Percentiles rank a stretch among this genome's conserved stretches.
Evolutionary conservation across 2,797 vertebrate genomes (phyloP).

Genomic region (Scomberomorus guttatus): DNA sequence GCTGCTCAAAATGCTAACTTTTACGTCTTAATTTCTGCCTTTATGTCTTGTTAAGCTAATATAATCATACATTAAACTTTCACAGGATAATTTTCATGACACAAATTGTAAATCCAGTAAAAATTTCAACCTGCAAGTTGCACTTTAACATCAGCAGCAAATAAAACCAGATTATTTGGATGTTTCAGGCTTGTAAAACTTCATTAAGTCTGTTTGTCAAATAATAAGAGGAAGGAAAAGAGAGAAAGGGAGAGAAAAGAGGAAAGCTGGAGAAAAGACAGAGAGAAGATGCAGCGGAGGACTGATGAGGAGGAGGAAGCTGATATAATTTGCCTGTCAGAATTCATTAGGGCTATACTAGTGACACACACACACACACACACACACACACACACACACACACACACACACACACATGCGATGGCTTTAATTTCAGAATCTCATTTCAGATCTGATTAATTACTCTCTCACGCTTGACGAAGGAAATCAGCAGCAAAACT

Average conservation of each 20-base stretch:
- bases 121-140: too few relatives aligned
- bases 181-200: background rate
- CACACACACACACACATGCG: slow-evolving; percentile 24
- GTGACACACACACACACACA: slow-evolving; percentile 28
- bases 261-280: slow-evolving; percentile 6
- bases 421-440: slow-evolving; percentile 78
- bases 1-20: too few relatives aligned
- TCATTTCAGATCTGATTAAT: slow-evolving; percentile 82
- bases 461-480: slow-evolving; percentile 80
- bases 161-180: background rate
- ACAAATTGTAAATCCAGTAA: too few relatives aligned
- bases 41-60: too few relatives aligned
- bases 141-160: background rate
- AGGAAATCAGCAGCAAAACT: slow-evolving; percentile 78
- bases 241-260: background rate
- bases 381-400: slow-evolving; percentile 24
- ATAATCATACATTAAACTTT: too few relatives aligned
- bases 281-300: slow-evolving; percentile 34
- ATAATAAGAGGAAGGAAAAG: background rate
- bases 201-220: slow-evolving; percentile 4
- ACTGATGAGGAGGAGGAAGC: slow-evolving; percentile 65
- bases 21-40: too few relatives aligned
- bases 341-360: slow-evolving; percentile 72
- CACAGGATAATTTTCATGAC: too few relatives aligned
- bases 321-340: slow-evolving; percentile 78